Percentiles rank a stretch among this genome's conserved stretches.
These are phyloP conservation scores for Lepidurus arcticus DNA, from an alignment of 1,140 invertebrate species.

Conservation along the genomic window DNA sequence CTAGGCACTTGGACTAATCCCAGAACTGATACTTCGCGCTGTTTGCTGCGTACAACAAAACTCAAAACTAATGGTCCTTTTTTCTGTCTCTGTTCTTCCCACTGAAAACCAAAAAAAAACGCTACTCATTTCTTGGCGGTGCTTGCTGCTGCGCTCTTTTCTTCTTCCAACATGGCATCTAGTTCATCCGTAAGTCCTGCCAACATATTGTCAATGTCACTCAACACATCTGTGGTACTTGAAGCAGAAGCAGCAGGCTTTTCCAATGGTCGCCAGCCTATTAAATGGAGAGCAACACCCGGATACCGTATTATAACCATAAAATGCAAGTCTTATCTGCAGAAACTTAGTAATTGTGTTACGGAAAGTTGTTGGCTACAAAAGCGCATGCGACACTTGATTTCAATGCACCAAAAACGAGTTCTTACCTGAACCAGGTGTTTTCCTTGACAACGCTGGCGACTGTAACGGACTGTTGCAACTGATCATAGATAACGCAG, in stretches of 20 bases:
- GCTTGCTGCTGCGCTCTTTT: conserved; percentile 41
- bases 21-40: conserved; percentile 1
- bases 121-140: neutral
- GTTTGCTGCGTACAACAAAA: neutral
- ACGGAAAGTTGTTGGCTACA: neutral
- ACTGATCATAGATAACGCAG: conserved; percentile 34
- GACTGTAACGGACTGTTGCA: conserved; percentile 9
- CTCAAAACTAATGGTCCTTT: conserved; percentile 21
- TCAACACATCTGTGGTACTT: conserved; percentile 81
- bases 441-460: conserved; percentile 5
- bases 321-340: neutral
- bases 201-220: conserved; percentile 94
- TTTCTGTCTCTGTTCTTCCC: neutral
- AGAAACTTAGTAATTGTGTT: neutral
- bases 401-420: neutral
- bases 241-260: conserved; percentile 36
- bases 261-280: conserved; percentile 25
- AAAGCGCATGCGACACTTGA: neutral
- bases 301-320: neutral
- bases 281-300: neutral
- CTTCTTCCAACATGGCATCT: conserved; percentile 89
- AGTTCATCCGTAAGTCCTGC: conserved; percentile 88
- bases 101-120: neutral
- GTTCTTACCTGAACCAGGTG: neutral
- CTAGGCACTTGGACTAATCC: conserved; percentile 21